These are phyloP conservation scores for Pampus argenteus DNA, from an alignment of 2,797 vertebrate genomes.

Conservation along the genomic window DNA sequence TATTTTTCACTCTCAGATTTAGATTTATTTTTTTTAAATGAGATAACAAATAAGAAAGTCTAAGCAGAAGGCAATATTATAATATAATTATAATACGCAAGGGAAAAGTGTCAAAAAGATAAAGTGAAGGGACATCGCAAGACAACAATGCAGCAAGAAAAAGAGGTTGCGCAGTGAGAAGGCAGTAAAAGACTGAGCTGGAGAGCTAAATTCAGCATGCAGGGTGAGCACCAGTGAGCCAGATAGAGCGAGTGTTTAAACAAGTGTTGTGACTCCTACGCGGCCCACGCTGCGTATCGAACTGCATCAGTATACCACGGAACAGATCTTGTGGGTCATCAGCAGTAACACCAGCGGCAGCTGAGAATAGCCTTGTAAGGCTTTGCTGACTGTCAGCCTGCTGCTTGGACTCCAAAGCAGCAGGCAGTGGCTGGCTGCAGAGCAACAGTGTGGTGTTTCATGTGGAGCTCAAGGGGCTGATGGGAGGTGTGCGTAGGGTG, in stretches of 20 bases:
- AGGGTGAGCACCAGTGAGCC: constrained; percentile 63
- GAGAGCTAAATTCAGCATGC: constrained; percentile 70
- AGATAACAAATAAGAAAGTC: constrained; percentile 21
- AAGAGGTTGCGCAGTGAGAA: constrained; percentile 53
- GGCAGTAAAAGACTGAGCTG: constrained; percentile 60
- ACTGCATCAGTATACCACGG: constrained; percentile 71
- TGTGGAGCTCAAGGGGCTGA: constrained; percentile 66
- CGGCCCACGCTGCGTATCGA: constrained; percentile 78
- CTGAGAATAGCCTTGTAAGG: constrained; percentile 82
- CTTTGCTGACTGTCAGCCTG: constrained; percentile 69
- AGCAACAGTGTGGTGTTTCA: constrained; percentile 63
- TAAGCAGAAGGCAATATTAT: constrained; percentile 30
- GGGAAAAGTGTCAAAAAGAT: constrained; percentile 41
- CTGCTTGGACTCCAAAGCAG: constrained; percentile 65
- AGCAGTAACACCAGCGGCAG: constrained; percentile 67
- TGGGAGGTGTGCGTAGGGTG: constrained; percentile 59
- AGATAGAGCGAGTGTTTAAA: constrained; percentile 74
- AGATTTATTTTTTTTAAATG: constrained; percentile 15
- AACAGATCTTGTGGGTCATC: constrained; percentile 77
- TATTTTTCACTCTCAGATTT: constrained; percentile 40
- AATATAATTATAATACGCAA: constrained; percentile 31
- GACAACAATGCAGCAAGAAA: constrained; percentile 61
- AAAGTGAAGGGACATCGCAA: constrained; percentile 45
- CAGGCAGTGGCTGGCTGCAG: constrained; percentile 58
- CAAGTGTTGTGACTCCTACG: constrained; percentile 79